Base-by-base conservation (phyloP, 2,888 invertebrate species). In the Monochamus alternatus region DNA sequence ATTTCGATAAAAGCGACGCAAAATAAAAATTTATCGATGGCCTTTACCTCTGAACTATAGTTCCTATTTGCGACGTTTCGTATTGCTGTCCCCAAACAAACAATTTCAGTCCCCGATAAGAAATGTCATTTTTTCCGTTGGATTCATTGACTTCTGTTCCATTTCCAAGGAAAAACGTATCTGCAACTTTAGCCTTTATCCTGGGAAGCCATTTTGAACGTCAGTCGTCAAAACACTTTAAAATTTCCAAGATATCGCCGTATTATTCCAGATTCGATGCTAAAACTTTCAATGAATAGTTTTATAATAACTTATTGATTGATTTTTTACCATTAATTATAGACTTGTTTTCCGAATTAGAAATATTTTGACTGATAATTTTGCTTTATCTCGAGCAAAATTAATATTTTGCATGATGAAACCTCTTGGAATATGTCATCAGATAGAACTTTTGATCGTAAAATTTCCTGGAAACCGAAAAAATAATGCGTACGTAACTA, bases 341-440 rank as follows among this genome's bases (percentile, higher is more conserved):
- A 71, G 71, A 51, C 63, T 66, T 71, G 71, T 71, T 71, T 71
- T 66, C 38, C 32, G 8, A 66, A 52, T 52, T 32, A 32, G 32
- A 66, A 31, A 38, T 63, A 63, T 71, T 71, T 71, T 71, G 63
- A 71, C 31, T 31, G 71, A 71, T 71, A 71, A 63, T 7, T 60
- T 62, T 52, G 14, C 14, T 30, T 71, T 63, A 63, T 71, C 71
- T 12, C 71, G 7, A 52, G 32, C 68, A 60, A 75, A 74, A 78
- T 74, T 59, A 74, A 63, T 52, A 73, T 59, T 75, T 76, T 66
- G 78, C 71, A 78, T 78, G 78, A 78, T 78, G 78, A 78, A 78
- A 78, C 62, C 63, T 64, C 55, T 3, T 38, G 43, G n/a, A 55
- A 30, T 22, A 69, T 78, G 74, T 22, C 72, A 78, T 78, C 67